Base-by-base conservation (phyloP, 2,797 vertebrate species). In the Pelodytes ibericus region DNA sequence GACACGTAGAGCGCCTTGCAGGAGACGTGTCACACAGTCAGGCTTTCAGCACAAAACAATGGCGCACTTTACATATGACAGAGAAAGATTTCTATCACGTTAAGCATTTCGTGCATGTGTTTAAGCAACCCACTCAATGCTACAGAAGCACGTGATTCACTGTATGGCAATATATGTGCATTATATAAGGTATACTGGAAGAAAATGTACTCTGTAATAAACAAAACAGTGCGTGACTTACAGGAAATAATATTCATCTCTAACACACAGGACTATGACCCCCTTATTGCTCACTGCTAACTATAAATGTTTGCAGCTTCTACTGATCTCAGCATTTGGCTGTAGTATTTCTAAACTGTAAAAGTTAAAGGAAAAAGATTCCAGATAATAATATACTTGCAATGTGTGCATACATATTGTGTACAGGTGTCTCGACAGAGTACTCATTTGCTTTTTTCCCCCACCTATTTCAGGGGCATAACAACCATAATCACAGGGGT, bases 51-150 rank as follows among this genome's bases (percentile, higher is more conserved):
- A 2, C 18, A 5, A 3, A 75, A 76, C 58, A 56, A 58, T 63
- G 13, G 16, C 26, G 15, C 59, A 22, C 8, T 16, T 33, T 41
- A 33, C 6, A 16, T 44, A 57, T 76, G 74, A 56, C 59, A 70
- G 44, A 22, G 31, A 22, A 41, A 33, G 64, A 44, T 64, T 58
- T 74, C 27, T 57, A 63, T 36, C 18, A 16, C 5, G 11, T 73
- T 15, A 39, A 30, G 62, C 31, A 26, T 44, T 33, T 58, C 36
- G 67, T 67, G 63, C 25, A 57, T 63, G 33, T 76, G 24, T 70
- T 70, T 62, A 76, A 70, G 44, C 16, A 61, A 33, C 30, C 56
- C 22, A 61, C 25, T 67, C 39, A 26, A 20, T 41, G 41, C 26
- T 20, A 30, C 13, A 10, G 64, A 59, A 26, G n/a, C n/a, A 26